phyloP scores from a whole-genome alignment of 1,140 invertebrate genomes.

The Drosophila ironensis region DNA sequence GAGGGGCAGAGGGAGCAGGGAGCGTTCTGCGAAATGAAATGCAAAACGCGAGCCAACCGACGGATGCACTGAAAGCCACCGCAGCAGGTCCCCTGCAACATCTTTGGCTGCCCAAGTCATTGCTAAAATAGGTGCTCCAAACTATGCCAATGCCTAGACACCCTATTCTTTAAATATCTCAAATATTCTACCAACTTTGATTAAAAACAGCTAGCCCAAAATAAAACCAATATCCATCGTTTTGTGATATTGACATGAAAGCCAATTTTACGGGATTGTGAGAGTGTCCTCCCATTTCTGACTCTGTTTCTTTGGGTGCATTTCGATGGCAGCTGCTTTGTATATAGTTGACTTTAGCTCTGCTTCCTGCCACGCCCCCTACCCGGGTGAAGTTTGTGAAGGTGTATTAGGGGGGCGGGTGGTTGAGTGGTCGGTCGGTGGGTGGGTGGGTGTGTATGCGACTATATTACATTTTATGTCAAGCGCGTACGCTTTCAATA shows the following conservation, averaged over 20 bases:
- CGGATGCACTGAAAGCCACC: slow-evolving; percentile 42
- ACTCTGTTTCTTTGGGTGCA: slow-evolving; percentile 7
- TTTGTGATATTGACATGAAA: too few relatives aligned
- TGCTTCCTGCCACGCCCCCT: background rate
- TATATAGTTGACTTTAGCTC: slow-evolving; percentile 1
- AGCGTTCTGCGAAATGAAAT: slow-evolving; percentile 31
- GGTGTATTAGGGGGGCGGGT: slow-evolving; percentile 2
- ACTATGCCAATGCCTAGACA: too few relatives aligned
- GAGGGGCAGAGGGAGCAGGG: background rate
- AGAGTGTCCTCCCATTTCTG: background rate
- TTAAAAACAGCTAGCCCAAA: too few relatives aligned
- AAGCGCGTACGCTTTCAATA: slow-evolving; percentile 75
- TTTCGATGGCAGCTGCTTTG: slow-evolving; percentile 12
- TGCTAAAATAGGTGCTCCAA: too few relatives aligned
- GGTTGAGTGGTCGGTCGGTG: background rate
- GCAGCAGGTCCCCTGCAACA: too few relatives aligned
- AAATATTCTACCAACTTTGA: too few relatives aligned
- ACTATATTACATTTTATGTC: slow-evolving; percentile 79
- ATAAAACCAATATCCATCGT: too few relatives aligned
- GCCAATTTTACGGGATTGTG: too few relatives aligned
- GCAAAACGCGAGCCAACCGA: slow-evolving; percentile 28
- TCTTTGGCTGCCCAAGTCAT: too few relatives aligned
- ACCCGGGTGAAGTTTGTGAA: background rate
- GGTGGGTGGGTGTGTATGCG: slow-evolving; percentile 32
- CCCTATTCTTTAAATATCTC: too few relatives aligned